Evolutionary conservation across 2,888 invertebrate genomes (phyloP).

Genomic region (Empis stercorea): DNA sequence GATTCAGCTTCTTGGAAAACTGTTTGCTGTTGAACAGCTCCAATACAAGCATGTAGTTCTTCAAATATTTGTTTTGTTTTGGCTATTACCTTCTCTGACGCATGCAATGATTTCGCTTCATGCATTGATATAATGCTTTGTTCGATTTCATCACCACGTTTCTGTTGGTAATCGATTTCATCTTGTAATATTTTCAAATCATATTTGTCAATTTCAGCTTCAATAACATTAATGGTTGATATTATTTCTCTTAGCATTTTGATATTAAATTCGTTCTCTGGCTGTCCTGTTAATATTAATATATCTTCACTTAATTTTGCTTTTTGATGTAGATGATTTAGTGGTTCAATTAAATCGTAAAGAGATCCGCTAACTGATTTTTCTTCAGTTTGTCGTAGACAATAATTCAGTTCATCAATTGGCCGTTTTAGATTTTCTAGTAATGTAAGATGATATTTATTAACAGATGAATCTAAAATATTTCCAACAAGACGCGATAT

Average conservation of each 20-base stretch:
- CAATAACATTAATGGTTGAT: conserved; percentile 24
- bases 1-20: conserved; percentile 4
- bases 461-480: conserved; percentile 38
- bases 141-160: conserved; percentile 22
- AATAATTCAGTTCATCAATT: conserved; percentile 38
- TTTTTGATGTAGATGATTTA: conserved; percentile 29
- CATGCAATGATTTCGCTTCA: conserved; percentile 26
- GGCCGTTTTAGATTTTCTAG: conserved; percentile 41
- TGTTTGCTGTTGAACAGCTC: conserved; percentile 20
- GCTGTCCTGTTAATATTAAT: conserved; percentile 19
- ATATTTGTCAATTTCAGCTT: conserved; percentile 30
- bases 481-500: conserved; percentile 44
- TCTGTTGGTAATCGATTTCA: conserved; percentile 27
- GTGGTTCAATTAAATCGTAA: conserved; percentile 30
- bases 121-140: conserved; percentile 23
- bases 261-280: conserved; percentile 23
- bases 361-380: conserved; percentile 32
- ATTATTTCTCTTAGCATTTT: conserved; percentile 25
- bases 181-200: conserved; percentile 28
- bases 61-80: conserved; percentile 21
- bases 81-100: conserved; percentile 23
- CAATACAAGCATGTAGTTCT: conserved; percentile 28
- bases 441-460: conserved; percentile 33
- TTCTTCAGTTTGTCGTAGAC: conserved; percentile 34
- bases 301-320: conserved; percentile 27